Evolutionary conservation across 2,797 vertebrate species (phyloP).

Genomic region (Pagetopsis macropterus): DNA sequence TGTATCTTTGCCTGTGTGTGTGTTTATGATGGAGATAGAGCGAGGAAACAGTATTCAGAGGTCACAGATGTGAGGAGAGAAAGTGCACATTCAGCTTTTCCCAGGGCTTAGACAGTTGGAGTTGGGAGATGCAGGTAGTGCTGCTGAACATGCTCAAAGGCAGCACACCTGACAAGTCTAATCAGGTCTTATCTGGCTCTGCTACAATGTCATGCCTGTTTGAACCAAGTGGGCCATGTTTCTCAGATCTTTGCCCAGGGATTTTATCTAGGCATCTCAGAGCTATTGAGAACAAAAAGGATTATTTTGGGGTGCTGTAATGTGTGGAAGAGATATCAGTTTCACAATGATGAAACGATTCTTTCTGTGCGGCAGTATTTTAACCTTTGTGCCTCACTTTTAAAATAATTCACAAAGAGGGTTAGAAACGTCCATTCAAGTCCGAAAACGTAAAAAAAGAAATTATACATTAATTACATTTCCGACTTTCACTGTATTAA

Average conservation of each 20-base stretch:
- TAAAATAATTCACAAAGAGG: too few relatives aligned
- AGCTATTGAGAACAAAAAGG: slow-evolving; percentile 31
- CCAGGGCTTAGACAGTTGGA: slow-evolving; percentile 43
- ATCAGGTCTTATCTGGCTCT: slow-evolving; percentile 83
- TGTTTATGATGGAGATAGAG: slow-evolving; percentile 43
- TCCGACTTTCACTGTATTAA: too few relatives aligned
- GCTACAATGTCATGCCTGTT: slow-evolving; percentile 84
- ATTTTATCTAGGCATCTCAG: slow-evolving; percentile 72
- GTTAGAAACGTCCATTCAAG: too few relatives aligned
- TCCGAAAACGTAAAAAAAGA: too few relatives aligned
- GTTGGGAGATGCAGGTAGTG: slow-evolving; percentile 70
- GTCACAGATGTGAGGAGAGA: slow-evolving; percentile 61
- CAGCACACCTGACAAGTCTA: slow-evolving; percentile 76
- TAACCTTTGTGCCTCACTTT: too few relatives aligned
- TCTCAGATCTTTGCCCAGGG: slow-evolving; percentile 66
- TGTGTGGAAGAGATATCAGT: slow-evolving; percentile 41
- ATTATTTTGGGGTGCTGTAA: slow-evolving; percentile 13
- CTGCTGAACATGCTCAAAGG: slow-evolving; percentile 63
- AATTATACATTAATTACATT: too few relatives aligned
- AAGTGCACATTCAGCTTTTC: slow-evolving; percentile 74
- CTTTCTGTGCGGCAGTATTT: slow-evolving; percentile 4
- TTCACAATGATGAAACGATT: slow-evolving; percentile 32
- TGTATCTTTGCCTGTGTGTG: not conserved
- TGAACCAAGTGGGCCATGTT: slow-evolving; percentile 86
- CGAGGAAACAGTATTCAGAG: slow-evolving; percentile 48